phyloP scores from a whole-genome alignment of 2,113 vertebrate species.

The Phylloscopus trochilus region DNA sequence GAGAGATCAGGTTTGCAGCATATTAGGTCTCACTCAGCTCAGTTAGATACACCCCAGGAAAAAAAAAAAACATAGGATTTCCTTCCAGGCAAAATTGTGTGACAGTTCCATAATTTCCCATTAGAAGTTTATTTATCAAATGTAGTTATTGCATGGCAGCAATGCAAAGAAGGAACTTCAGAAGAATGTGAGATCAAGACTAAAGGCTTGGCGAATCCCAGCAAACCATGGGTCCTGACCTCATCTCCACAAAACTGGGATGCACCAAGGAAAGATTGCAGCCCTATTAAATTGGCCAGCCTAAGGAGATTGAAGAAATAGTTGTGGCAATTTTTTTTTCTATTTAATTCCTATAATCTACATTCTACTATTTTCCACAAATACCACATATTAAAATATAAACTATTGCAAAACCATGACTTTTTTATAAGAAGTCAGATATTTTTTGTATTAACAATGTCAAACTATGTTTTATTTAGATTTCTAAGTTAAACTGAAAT shows the following conservation, averaged over 20 bases:
- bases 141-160: fast-evolving
- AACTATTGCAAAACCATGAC: not conserved
- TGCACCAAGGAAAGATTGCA: not conserved
- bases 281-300: not conserved
- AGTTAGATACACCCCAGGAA: not conserved
- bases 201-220: not conserved
- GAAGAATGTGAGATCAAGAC: not conserved
- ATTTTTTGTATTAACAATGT: not conserved
- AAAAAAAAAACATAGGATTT: not conserved
- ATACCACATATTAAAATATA: not conserved
- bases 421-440: not conserved
- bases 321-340: not conserved
- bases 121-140: not conserved
- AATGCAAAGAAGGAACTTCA: not conserved
- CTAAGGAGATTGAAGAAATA: not conserved
- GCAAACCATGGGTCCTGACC: not conserved
- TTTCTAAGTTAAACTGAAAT: not conserved
- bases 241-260: not conserved
- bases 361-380: not conserved
- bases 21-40: not conserved
- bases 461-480: not conserved
- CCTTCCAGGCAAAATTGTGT: not conserved
- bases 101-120: not conserved
- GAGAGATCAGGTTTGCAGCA: not conserved
- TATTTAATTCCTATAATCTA: not conserved